Evolutionary conservation across 2,888 invertebrate species (phyloP).

Genomic region (Notodonta dromedarius): DNA sequence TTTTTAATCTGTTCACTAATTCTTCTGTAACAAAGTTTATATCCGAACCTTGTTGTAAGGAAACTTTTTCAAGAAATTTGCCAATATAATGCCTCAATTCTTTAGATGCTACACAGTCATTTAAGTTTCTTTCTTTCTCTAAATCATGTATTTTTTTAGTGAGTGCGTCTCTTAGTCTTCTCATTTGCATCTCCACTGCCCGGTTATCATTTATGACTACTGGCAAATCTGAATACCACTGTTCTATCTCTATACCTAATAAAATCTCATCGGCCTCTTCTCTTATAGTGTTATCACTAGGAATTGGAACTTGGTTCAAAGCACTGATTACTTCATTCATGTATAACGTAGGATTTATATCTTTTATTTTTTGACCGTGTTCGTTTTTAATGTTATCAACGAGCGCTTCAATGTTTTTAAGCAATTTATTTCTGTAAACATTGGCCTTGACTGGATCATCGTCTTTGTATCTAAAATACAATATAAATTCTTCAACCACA

Average conservation of each 20-base stretch:
- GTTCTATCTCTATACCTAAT: conserved; percentile 58
- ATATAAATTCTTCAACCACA: conserved; percentile 58
- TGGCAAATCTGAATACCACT: conserved; percentile 65
- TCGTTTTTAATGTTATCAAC: conserved; percentile 48
- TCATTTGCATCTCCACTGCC: conserved; percentile 38
- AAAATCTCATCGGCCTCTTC: conserved; percentile 63
- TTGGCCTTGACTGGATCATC: conserved; percentile 52
- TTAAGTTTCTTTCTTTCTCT: conserved; percentile 33
- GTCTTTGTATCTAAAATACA: conserved; percentile 50
- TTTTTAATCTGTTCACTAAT: conserved; percentile 54
- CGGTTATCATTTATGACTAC: conserved; percentile 35
- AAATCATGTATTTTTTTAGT: conserved; percentile 56
- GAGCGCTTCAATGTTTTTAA: conserved; percentile 46
- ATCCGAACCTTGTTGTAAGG: conserved; percentile 43
- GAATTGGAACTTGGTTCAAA: conserved; percentile 59
- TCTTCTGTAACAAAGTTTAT: conserved; percentile 54
- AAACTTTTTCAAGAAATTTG: conserved; percentile 47
- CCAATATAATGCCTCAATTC: conserved; percentile 49
- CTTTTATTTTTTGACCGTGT: conserved; percentile 41
- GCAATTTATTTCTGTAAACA: conserved; percentile 55
- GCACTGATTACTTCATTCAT: conserved; percentile 50
- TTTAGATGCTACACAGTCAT: conserved; percentile 31
- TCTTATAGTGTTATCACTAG: conserved; percentile 49
- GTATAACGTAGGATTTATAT: conserved; percentile 42
- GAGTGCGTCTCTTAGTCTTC: conserved; percentile 50